Base-by-base conservation (phyloP, 1,140 invertebrate species). In the Argopecten irradians region DNA sequence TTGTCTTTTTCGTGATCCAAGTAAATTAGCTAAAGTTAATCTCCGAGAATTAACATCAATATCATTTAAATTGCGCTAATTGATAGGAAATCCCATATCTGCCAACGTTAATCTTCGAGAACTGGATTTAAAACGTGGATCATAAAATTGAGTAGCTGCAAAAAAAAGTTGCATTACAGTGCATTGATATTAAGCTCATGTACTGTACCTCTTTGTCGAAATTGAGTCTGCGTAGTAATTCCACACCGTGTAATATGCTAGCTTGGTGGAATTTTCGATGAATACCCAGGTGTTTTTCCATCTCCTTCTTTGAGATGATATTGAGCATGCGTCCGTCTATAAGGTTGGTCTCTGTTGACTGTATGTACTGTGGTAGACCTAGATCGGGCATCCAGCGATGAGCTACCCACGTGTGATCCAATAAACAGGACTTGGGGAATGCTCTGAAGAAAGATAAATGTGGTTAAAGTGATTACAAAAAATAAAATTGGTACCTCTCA, bases 231-330 rank as follows among this genome's bases (percentile, higher is more conserved):
- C 98, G 96, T 88, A 99, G 96, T 89, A 99, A 96, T 96, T 99
- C 98, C 92, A 99, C 98, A 82, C 97, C 98, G 93, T 99, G 98
- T 55, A 98, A 97, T 91, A 99, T 98, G 92, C 98, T 98, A 7
- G 98, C 97, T 95, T 98, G 98, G 96, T 98, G 98, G 95, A 98
- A 98, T 95, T 98, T 99, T 85, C 98, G 96, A 36, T 98, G 98
- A 11, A 99, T 97, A 33, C 94, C 94, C 19, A 99, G 96, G 94
- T 98, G 97, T 95, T 99, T 99, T 95, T 99, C 98, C 91, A 99
- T 96, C 94, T 99, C 98, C 94, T 99, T 98, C 95, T 98, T 98
- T 92, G 98, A 98, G 43, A 99, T 96, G 82, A 98, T 97, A 94
- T 99, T 98, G 91, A 99, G 95, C 97, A 99, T 97, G 83, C 98